Conservation (phyloP, 2,888 invertebrate species). For the Calliopum simillimum region DNA sequence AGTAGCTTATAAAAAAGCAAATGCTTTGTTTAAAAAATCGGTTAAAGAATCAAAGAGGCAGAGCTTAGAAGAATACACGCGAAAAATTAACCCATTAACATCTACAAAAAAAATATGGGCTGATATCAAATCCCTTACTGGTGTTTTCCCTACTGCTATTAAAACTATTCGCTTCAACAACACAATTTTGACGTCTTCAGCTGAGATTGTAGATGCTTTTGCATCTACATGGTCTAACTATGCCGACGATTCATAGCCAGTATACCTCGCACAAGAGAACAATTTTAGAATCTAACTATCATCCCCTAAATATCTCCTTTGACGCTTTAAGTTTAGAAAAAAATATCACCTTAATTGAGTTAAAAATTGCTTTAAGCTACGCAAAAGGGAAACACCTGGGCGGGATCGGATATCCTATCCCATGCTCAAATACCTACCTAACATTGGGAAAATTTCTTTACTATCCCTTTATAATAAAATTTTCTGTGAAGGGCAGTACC, state of each 20-base stretch:
- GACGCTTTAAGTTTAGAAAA: slow-evolving; percentile 6
- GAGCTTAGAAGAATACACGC: slow-evolving; percentile 28
- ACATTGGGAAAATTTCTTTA: not conserved
- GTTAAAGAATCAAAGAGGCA: slow-evolving; percentile 20
- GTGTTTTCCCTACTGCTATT: not conserved
- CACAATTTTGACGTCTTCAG: not conserved
- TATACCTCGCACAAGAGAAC: not conserved
- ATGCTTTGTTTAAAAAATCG: slow-evolving; percentile 28
- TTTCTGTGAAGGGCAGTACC: slow-evolving; percentile 7
- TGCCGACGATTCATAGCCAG: slow-evolving; percentile 4
- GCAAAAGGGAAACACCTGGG: slow-evolving; percentile 28
- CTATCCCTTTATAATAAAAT: slow-evolving; percentile 27
- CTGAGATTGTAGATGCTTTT: slow-evolving; percentile 10
- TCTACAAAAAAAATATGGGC: slow-evolving; percentile 21
- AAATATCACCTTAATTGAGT: slow-evolving; percentile 10
- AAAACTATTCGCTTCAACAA: slow-evolving; percentile 12
- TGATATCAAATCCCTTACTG: slow-evolving; percentile 15
- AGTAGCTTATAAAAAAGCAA: slow-evolving; percentile 26
- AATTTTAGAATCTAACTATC: not conserved
- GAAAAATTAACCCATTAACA: slow-evolving; percentile 23
- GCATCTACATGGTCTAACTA: slow-evolving; percentile 16
- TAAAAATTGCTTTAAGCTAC: slow-evolving; percentile 1
- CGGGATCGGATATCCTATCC: slow-evolving; percentile 21
- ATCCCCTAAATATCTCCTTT: not conserved
- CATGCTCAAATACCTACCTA: slow-evolving; percentile 15